phyloP scores from a whole-genome alignment of 2,797 vertebrate species.

The Pipistrellus pygmaeus region DNA sequence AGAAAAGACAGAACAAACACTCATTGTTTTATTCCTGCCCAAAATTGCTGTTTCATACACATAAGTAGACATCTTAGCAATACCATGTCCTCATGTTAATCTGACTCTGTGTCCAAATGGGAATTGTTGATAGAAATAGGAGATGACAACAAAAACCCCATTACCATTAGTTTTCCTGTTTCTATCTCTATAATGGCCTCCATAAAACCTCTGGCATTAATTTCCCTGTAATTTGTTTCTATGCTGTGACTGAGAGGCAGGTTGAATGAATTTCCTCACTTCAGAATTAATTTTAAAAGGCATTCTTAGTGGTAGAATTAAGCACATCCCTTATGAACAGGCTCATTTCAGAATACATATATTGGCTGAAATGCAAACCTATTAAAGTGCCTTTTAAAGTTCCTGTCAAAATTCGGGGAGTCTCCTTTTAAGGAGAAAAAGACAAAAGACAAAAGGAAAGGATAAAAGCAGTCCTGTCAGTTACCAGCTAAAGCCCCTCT shows the following conservation, averaged over 20 bases:
- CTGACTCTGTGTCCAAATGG: neutral
- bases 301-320: neutral
- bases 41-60: neutral
- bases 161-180: neutral
- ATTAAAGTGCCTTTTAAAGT: slow-evolving; percentile 42
- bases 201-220: neutral
- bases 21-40: neutral
- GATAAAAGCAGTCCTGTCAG: slow-evolving; percentile 58
- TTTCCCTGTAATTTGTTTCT: slow-evolving; percentile 50
- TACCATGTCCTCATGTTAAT: neutral
- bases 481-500: neutral
- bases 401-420: slow-evolving; percentile 61
- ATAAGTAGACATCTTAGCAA: neutral
- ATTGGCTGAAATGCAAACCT: neutral
- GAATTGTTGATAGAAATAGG: neutral
- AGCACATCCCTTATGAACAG: neutral
- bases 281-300: slow-evolving; percentile 22
- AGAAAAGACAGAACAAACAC: neutral
- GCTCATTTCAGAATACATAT: slow-evolving; percentile 48
- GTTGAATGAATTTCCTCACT: neutral
- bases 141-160: neutral
- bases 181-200: neutral
- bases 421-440: slow-evolving; percentile 71
- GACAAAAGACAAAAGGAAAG: slow-evolving; percentile 68
- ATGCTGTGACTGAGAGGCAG: neutral